Conservation (phyloP, 1,140 invertebrate species). For the Diuraphis noxia region DNA sequence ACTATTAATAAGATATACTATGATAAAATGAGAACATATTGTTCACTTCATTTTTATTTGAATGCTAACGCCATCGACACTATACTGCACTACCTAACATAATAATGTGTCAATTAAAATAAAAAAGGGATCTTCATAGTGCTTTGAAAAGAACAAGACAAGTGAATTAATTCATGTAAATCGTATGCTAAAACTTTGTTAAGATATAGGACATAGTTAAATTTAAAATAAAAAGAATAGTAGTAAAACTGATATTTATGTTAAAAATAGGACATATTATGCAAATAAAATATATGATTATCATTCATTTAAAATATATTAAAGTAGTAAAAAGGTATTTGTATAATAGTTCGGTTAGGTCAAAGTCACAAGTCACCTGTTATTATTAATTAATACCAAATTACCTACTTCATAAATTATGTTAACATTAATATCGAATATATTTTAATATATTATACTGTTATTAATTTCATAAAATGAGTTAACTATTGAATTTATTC, state of each 20-base stretch:
- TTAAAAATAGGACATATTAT: neutral
- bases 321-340: neutral
- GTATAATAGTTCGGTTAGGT: neutral
- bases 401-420: neutral
- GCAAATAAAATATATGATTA: neutral
- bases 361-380: neutral
- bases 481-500: neutral
- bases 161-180: neutral
- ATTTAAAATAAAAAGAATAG: neutral
- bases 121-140: neutral
- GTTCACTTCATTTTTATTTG: neutral
- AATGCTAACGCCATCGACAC: no score
- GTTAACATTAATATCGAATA: neutral
- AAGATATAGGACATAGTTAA: neutral
- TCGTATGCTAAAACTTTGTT: neutral
- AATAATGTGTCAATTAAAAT: neutral
- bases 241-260: no score
- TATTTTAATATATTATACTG: neutral
- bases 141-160: neutral
- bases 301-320: neutral
- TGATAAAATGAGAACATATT: neutral
- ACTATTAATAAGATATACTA: neutral
- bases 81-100: neutral
- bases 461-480: neutral
- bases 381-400: neutral